Evolutionary conservation across 2,113 vertebrate species (phyloP).

Genomic region (Carlito syrichta): DNA sequence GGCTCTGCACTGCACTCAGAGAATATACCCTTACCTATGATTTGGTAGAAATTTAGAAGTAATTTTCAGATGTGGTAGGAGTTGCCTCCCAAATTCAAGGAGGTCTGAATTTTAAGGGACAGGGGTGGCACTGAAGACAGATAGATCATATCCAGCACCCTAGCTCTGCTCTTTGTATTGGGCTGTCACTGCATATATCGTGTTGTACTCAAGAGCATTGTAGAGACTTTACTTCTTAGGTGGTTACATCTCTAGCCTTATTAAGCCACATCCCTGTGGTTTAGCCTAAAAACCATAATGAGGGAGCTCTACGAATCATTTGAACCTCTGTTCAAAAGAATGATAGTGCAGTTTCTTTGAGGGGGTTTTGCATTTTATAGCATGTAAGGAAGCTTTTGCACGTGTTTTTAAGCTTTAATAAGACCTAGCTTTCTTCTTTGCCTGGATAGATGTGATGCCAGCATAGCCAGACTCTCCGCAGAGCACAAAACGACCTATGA

Average conservation of each 20-base stretch:
- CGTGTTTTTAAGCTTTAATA: constrained; percentile 15
- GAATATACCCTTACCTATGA: background rate
- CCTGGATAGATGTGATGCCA: constrained; percentile 84
- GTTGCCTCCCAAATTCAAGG: background rate
- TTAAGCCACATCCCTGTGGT: background rate
- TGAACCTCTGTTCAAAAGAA: background rate
- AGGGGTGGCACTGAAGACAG: background rate
- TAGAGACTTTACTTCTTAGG: background rate
- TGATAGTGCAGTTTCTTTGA: background rate
- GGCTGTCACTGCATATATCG: background rate
- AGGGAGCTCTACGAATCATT: background rate
- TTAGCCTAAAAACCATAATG: background rate
- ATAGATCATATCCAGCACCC: background rate
- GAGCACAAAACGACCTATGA: constrained; percentile 85
- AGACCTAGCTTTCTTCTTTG: constrained; percentile 25
- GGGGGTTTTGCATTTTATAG: background rate
- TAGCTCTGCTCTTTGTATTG: background rate
- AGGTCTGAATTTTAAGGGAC: background rate
- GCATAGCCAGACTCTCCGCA: constrained; percentile 84
- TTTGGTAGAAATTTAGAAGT: background rate
- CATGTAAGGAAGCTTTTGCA: background rate
- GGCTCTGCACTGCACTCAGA: background rate
- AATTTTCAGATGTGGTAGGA: background rate
- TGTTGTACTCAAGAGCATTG: background rate
- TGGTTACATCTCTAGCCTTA: background rate